Percentiles rank a stretch among this genome's conserved stretches.
Evolutionary conservation across 2,888 invertebrate genomes (phyloP).

Genomic region (Sarcophaga rosellei): DNA sequence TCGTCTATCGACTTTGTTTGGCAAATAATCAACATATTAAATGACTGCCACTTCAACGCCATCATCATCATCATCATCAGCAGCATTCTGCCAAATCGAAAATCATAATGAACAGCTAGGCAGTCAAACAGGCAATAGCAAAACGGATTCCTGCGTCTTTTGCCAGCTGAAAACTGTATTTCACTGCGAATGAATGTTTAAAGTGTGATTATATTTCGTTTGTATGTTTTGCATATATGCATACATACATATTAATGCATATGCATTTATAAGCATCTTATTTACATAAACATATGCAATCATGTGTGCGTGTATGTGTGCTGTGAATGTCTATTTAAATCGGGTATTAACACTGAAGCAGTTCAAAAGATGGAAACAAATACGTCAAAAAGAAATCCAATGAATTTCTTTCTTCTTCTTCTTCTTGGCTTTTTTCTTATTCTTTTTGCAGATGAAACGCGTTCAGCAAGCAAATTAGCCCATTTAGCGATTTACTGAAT

Average conservation of each 20-base stretch:
- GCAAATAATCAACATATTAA: conserved; percentile 62
- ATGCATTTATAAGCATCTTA: too few species aligned
- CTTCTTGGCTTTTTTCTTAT: too few species aligned
- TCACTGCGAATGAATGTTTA: conserved; percentile 15
- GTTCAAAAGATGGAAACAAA: too few species aligned
- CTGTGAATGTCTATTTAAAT: too few species aligned
- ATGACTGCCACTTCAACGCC: conserved; percentile 32
- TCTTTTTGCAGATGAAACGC: conserved; percentile 31
- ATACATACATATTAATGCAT: not conserved
- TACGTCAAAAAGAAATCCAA: too few species aligned
- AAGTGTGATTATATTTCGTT: conserved; percentile 16
- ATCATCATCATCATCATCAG: not conserved
- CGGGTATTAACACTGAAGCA: too few species aligned
- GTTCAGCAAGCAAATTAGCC: conserved; percentile 62
- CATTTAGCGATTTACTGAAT: not conserved
- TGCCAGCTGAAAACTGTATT: conserved; percentile 38
- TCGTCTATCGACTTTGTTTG: conserved; percentile 20
- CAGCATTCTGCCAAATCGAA: too few species aligned
- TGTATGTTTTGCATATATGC: not conserved
- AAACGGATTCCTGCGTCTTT: conserved; percentile 7
- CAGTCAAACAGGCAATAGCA: too few species aligned
- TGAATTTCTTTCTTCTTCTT: too few species aligned
- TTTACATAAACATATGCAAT: not conserved
- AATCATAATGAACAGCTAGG: too few species aligned
- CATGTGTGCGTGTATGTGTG: not conserved